A percentile compares a stretch with the other conserved stretches of the same genome.
Conservation (phyloP, 2,797 vertebrate species). For the Urocyon cinereoargenteus region DNA sequence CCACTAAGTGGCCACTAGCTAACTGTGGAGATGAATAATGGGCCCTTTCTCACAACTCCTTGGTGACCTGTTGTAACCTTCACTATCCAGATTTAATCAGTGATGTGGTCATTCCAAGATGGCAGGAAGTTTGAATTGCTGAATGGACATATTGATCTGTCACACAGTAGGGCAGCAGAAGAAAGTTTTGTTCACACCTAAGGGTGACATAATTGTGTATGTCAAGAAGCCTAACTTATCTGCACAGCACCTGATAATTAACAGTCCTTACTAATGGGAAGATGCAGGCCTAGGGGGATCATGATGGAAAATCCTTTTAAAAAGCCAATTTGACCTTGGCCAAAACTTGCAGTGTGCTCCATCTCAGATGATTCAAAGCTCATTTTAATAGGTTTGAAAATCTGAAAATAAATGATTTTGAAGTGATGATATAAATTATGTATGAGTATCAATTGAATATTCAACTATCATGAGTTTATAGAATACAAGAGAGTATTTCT, state of each 20-base stretch:
- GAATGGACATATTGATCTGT: not conserved
- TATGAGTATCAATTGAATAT: constrained; percentile 72
- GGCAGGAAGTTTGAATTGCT: not conserved
- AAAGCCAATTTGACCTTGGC: constrained; percentile 48
- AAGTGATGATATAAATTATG: constrained; percentile 76
- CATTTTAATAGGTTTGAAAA: constrained; percentile 48
- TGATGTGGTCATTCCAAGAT: not conserved
- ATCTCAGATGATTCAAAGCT: constrained; percentile 34
- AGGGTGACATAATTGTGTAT: not conserved
- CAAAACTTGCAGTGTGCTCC: not conserved
- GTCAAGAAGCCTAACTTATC: not conserved
- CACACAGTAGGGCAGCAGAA: not conserved
- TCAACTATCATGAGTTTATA: constrained; percentile 75
- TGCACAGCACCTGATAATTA: not conserved
- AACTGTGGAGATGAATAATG: not conserved
- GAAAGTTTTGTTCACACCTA: not conserved
- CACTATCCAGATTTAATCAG: not conserved
- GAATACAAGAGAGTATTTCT: constrained; percentile 79
- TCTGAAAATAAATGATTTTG: constrained; percentile 74
- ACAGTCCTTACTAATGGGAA: not conserved
- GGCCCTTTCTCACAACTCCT: not conserved
- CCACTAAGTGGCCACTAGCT: not conserved
- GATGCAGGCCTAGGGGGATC: not conserved
- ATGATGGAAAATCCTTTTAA: constrained; percentile 32
- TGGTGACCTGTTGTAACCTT: not conserved